Evolutionary conservation across 2,113 vertebrate species (phyloP).

Genomic region (Xenopus laevis): DNA sequence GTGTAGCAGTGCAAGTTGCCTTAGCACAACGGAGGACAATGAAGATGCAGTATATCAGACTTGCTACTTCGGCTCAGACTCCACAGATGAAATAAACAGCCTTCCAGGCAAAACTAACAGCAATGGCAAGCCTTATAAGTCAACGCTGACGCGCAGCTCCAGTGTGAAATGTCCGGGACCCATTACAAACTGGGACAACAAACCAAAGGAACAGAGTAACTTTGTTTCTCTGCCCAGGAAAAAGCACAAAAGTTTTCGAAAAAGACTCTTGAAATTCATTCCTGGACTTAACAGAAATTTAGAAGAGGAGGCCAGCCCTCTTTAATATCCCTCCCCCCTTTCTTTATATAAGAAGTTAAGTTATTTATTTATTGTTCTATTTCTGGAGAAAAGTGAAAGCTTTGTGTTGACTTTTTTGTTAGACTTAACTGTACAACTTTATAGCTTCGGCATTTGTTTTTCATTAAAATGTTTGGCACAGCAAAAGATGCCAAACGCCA

Average conservation of each 20-base stretch:
- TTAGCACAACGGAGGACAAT: conserved; percentile 65
- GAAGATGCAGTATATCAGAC: conserved; percentile 87
- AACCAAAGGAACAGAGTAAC: conserved; percentile 52
- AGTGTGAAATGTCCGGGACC: conserved; percentile 76
- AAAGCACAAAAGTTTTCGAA: conserved; percentile 84
- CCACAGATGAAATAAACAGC: conserved; percentile 30
- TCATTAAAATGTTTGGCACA: conserved; percentile 38
- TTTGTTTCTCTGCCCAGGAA: conserved; percentile 71
- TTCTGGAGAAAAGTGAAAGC: conserved; percentile 7
- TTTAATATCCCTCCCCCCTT: conserved; percentile 58
- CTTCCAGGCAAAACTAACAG: conserved; percentile 55
- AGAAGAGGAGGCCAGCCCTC: conserved; percentile 94
- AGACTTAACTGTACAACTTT: conserved; percentile 28
- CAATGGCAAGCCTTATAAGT: conserved; percentile 63
- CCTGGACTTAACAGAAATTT: conserved; percentile 87
- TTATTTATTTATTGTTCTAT: conserved; percentile 43
- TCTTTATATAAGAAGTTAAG: conserved; percentile 35
- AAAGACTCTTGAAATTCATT: conserved; percentile 87
- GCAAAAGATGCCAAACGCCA: conserved; percentile 28
- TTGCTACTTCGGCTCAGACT: conserved; percentile 68
- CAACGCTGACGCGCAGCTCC: conserved; percentile 66
- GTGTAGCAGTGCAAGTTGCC: conserved; percentile 67
- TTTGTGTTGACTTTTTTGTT: conserved; percentile 38
- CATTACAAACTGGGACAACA: conserved; percentile 53
- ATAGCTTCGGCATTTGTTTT: conserved; percentile 20